Conservation (phyloP, 2,797 vertebrate genomes). For the Microtus agrestis region DNA sequence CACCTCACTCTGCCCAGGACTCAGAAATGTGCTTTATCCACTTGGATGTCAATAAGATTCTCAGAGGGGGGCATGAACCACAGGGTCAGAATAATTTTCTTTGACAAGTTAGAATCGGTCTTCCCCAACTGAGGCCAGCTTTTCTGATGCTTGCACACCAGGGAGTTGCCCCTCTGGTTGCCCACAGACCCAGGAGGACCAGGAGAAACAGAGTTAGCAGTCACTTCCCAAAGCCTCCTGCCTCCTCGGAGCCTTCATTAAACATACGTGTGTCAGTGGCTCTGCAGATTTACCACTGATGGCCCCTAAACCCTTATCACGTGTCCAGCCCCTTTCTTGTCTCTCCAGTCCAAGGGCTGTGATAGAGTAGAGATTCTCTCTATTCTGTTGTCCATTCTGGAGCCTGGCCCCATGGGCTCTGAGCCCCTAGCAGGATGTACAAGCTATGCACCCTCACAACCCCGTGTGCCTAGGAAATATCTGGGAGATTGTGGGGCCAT, state of each 20-base stretch:
- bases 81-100: neutral
- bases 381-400: neutral
- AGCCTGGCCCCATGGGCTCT: neutral
- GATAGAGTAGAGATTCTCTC: neutral
- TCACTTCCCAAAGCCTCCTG: neutral
- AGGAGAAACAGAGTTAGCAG: neutral
- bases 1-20: neutral
- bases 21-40: neutral
- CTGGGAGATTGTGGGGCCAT: neutral
- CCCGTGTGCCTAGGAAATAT: neutral
- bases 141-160: neutral
- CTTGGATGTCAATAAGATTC: conserved; percentile 11
- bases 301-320: neutral
- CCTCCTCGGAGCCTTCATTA: neutral
- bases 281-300: fast-evolving
- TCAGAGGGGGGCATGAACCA: neutral
- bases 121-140: neutral
- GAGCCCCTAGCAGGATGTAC: neutral
- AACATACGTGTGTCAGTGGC: neutral
- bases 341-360: neutral
- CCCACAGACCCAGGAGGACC: neutral
- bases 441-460: neutral
- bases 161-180: neutral
- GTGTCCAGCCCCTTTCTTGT: neutral
- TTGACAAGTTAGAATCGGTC: neutral